phyloP scores from a whole-genome alignment of 2,113 vertebrate species.

The Kryptolebias marmoratus region DNA sequence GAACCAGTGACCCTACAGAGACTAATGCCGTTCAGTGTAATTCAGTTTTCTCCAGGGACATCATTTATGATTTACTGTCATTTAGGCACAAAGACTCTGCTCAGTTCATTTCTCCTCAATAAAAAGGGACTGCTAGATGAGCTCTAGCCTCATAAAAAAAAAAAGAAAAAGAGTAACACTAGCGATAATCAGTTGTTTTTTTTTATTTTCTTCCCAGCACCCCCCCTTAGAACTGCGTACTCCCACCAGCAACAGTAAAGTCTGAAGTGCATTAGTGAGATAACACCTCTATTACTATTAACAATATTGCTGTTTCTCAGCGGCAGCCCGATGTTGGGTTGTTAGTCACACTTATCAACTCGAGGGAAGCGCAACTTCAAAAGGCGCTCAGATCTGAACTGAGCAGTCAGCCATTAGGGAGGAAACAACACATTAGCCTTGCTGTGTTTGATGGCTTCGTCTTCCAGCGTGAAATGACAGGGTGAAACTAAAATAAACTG shows the following conservation, averaged over 20 bases:
- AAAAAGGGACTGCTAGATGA: slow-evolving; percentile 23
- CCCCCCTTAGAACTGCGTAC: too few species aligned
- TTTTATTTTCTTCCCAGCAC: background rate
- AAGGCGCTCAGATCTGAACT: slow-evolving; percentile 45
- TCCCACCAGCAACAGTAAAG: slow-evolving; percentile 46
- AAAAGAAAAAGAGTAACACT: slow-evolving; percentile 7
- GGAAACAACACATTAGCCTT: slow-evolving; percentile 58
- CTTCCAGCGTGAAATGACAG: slow-evolving; percentile 44
- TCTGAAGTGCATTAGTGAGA: slow-evolving; percentile 62
- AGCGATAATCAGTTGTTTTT: slow-evolving; percentile 31
- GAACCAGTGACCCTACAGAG: slow-evolving; percentile 46
- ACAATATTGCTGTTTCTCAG: slow-evolving; percentile 50
- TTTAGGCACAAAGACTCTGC: slow-evolving; percentile 36
- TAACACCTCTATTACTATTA: slow-evolving; percentile 70
- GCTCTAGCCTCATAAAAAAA: slow-evolving; percentile 46
- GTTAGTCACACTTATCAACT: slow-evolving; percentile 67
- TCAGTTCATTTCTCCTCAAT: slow-evolving; percentile 48
- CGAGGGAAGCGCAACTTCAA: slow-evolving; percentile 51
- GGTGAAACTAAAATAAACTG: slow-evolving; percentile 59
- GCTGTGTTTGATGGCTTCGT: slow-evolving; percentile 50
- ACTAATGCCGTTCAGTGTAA: slow-evolving; percentile 22
- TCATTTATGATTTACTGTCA: slow-evolving; percentile 57
- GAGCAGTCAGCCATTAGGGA: slow-evolving; percentile 51
- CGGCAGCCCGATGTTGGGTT: slow-evolving; percentile 39
- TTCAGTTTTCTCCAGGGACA: slow-evolving; percentile 33